Base-by-base conservation (phyloP, 2,113 vertebrate genomes). In the Gavia stellata region DNA sequence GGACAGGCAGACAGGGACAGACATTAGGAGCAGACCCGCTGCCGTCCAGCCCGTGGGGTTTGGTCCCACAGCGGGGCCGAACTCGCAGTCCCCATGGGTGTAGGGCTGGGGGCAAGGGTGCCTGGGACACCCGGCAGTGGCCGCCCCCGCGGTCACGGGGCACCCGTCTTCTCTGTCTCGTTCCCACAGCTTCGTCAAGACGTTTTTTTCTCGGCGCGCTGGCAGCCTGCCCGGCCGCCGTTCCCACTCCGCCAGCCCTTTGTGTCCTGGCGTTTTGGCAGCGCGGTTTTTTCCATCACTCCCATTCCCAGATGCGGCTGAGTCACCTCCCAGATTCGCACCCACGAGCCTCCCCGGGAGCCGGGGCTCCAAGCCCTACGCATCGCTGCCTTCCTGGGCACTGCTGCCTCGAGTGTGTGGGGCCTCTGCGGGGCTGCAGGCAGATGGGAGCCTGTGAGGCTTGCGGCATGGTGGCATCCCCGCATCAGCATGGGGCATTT, bases 251-350 rank as follows among this genome's bases (percentile, higher is more conserved):
- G 16, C 52, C 81, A 82, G 88, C 77, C 80, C 45, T 94, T 94
- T 96, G 79, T 91, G 33, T 94, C 93, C 93, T 44, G 79, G 74
- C 3, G 23, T 72, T 95, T 82, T 88, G 86, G 95, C 70, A 83
- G 82, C 40, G 2, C 95, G 78, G 55, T 1, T 87, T 94, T 97
- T 97, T 96, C 95, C 92, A 10, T 91, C 94, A 56, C 94, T 97
- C 96, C 96, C 89, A 45, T 95, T 97, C 96, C 96, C 97, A 96
- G 71, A 92, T 87, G 89, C 6, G 24, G 49, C 81, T 97, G 96
- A 97, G 92, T 97, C 96, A 97, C 81, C 94, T 92, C 85, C 82
- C 77, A 87, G 5, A 74, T 79, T 96, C 53, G 10, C 95, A 91
- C 94, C 89, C 94, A 67, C 58, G 3, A 66, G 33, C 50, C 59